Evolutionary conservation across 2,113 vertebrate species (phyloP).

Genomic region (Dolichallabes microphthalmus): DNA sequence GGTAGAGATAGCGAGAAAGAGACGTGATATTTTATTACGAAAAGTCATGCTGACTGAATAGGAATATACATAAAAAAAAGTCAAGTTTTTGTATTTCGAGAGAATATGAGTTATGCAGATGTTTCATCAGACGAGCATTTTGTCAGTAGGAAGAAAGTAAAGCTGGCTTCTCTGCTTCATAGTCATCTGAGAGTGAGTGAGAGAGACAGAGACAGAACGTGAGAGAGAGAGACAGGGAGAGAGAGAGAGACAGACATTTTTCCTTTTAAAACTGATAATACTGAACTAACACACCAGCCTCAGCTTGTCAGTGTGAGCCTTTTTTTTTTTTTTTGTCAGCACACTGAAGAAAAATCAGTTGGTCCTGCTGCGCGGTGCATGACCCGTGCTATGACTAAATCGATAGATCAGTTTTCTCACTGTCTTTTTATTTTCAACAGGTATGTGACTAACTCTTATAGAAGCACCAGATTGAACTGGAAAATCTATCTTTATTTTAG

Average conservation of each 20-base stretch:
- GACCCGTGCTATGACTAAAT: not conserved
- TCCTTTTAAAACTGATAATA: not conserved
- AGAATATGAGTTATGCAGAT: not conserved
- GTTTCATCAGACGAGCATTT: constrained; percentile 19
- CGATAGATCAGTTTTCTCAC: not conserved
- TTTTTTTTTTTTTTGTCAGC: not conserved
- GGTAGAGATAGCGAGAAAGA: not conserved
- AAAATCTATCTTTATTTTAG: not conserved
- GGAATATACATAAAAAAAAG: not conserved
- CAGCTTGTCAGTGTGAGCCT: not conserved
- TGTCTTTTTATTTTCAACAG: not conserved
- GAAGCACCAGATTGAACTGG: not conserved
- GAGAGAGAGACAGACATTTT: not conserved
- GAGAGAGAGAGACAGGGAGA: not conserved
- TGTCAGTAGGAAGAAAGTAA: not conserved
- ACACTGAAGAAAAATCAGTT: not conserved
- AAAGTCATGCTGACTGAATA: not conserved
- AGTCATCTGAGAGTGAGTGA: not conserved
- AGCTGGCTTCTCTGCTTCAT: not conserved
- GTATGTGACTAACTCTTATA: not conserved
- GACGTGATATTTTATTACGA: not conserved
- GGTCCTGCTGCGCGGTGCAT: not conserved
- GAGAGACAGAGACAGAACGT: not conserved
- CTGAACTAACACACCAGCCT: not conserved
- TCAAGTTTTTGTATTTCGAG: not conserved